Conservation (phyloP, 2,888 invertebrate species). For the Thereva unica region DNA sequence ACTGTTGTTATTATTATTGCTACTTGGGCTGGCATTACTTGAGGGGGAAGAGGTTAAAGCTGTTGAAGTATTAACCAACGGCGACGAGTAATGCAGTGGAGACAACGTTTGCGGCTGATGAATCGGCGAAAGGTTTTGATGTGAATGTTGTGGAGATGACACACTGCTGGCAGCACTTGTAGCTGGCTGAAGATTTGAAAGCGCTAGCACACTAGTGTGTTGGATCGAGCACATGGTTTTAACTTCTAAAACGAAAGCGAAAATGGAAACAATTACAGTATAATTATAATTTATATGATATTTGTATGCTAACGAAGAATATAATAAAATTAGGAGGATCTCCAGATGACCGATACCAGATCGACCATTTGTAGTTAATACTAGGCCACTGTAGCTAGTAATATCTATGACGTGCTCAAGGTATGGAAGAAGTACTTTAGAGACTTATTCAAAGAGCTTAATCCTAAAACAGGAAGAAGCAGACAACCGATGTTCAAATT, state of each 20-base stretch:
- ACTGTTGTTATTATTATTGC: slow-evolving; percentile 39
- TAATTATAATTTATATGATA: too few relatives aligned
- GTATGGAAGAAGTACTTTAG: too few relatives aligned
- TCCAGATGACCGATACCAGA: too few relatives aligned
- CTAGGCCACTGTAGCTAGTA: too few relatives aligned
- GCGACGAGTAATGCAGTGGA: slow-evolving; percentile 48
- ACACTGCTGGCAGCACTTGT: slow-evolving; percentile 40
- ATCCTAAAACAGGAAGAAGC: too few relatives aligned
- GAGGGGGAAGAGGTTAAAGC: slow-evolving; percentile 39
- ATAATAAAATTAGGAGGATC: too few relatives aligned
- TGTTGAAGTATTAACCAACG: slow-evolving; percentile 37
- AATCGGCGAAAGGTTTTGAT: slow-evolving; percentile 42
- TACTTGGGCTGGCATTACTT: slow-evolving; percentile 26
- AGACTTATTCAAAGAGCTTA: too few relatives aligned
- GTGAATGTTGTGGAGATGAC: slow-evolving; percentile 43
- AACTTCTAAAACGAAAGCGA: slow-evolving; percentile 42
- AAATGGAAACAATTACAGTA: background rate
- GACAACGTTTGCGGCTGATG: slow-evolving; percentile 43
- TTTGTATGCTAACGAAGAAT: too few relatives aligned
- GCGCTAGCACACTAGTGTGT: slow-evolving; percentile 41
- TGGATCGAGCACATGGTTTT: slow-evolving; percentile 45
- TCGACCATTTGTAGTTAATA: too few relatives aligned
- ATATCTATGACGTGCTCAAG: too few relatives aligned
- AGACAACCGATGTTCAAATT: too few relatives aligned
- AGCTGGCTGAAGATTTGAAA: slow-evolving; percentile 41